phyloP scores from a whole-genome alignment of 2,797 vertebrate genomes.

The Poeciliopsis gracilis region DNA sequence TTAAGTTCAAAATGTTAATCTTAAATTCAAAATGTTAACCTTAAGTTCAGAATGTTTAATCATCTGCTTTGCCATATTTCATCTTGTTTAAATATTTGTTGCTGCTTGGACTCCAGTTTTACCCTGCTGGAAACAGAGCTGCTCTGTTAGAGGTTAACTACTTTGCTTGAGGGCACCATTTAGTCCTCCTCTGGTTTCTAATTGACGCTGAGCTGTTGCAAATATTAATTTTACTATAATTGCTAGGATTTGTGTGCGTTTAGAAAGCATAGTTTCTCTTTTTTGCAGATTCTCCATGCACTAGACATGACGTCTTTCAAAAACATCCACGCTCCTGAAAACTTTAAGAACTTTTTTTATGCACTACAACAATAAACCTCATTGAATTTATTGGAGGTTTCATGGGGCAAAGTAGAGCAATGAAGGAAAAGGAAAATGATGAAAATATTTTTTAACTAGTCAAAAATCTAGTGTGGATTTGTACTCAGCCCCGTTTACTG shows the following conservation, averaged over 20 bases:
- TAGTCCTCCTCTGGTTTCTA: slow-evolving; percentile 9
- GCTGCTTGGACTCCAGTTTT: slow-evolving; percentile 1
- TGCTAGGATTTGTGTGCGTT: slow-evolving; percentile 4
- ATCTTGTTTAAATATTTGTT: slow-evolving; percentile 10
- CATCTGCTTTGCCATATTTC: not conserved
- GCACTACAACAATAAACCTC: not conserved
- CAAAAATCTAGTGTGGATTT: not conserved
- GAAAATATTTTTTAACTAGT: not conserved
- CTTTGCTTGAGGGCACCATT: slow-evolving; percentile 39
- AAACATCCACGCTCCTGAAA: not conserved
- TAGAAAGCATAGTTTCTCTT: not conserved
- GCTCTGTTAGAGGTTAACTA: slow-evolving; percentile 26
- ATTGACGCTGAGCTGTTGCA: slow-evolving; percentile 2
- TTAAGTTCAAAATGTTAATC: not conserved
- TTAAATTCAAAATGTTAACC: not conserved
- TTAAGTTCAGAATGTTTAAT: not conserved
- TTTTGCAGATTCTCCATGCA: not conserved
- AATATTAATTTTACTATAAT: slow-evolving; percentile 9
- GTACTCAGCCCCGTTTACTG: not conserved
- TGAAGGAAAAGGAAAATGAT: not conserved
- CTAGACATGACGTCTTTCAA: not conserved
- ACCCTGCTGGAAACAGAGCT: slow-evolving; percentile 22
- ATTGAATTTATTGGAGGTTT: not conserved
- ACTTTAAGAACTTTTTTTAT: not conserved
- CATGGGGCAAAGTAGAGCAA: not conserved